Percentiles rank a stretch among this genome's conserved stretches.
These are phyloP conservation scores for Trinectes maculatus DNA, from an alignment of 2,113 vertebrate species.

Conservation along the genomic window DNA sequence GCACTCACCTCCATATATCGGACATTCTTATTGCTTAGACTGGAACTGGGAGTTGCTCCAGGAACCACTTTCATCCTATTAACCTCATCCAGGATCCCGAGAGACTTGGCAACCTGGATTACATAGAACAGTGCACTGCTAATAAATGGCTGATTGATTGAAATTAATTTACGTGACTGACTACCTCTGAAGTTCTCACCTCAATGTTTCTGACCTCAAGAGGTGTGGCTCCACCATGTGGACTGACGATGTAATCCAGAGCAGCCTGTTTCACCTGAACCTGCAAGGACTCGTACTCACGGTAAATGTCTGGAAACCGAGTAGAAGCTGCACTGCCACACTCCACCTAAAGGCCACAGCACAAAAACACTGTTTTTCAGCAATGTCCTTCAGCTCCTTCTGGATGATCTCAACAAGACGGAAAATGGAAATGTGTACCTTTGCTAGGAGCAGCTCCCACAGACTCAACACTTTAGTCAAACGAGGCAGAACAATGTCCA, in stretches of 20 bases:
- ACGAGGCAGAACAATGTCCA: slow-evolving; percentile 89
- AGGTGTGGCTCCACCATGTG: slow-evolving; percentile 71
- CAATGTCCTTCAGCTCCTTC: background rate
- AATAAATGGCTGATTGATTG: too few relatives aligned
- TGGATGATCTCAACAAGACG: too few relatives aligned
- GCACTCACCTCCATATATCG: slow-evolving; percentile 79
- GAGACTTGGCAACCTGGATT: slow-evolving; percentile 77
- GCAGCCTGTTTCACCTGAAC: slow-evolving; percentile 87
- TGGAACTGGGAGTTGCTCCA: slow-evolving; percentile 51
- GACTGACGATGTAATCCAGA: slow-evolving; percentile 85
- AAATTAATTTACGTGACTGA: too few relatives aligned
- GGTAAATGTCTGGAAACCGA: slow-evolving; percentile 90
- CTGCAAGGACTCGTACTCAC: slow-evolving; percentile 93
- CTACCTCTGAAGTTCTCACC: slow-evolving; percentile 75
- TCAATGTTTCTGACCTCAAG: slow-evolving; percentile 87
- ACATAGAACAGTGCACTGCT: background rate
- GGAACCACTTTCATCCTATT: slow-evolving; percentile 77
- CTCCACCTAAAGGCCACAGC: slow-evolving; percentile 82
- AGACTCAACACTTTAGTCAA: slow-evolving; percentile 88
- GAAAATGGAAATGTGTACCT: too few relatives aligned
- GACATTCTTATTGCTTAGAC: slow-evolving; percentile 70
- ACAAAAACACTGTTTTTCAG: background rate
- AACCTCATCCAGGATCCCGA: slow-evolving; percentile 81
- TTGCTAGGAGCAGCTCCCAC: slow-evolving; percentile 92
- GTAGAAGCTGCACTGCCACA: slow-evolving; percentile 78